Percentiles rank a stretch among this genome's conserved stretches.
phyloP scores from a whole-genome alignment of 2,113 vertebrate species.

The Desmodus rotundus region DNA sequence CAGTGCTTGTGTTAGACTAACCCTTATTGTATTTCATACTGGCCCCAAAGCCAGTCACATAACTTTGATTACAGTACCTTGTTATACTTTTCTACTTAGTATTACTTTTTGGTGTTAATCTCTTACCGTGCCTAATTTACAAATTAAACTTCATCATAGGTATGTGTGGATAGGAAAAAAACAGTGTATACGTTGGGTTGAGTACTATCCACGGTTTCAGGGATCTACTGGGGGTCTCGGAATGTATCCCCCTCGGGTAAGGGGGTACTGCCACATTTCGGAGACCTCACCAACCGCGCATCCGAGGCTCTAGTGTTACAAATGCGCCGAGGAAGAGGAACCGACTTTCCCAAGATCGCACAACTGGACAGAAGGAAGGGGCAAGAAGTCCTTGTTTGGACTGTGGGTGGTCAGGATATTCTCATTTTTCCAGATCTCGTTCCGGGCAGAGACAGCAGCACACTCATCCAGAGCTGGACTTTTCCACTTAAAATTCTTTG shows the following conservation, averaged over 20 bases:
- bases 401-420: not conserved
- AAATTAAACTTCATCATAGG: not conserved
- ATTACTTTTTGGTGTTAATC: not conserved
- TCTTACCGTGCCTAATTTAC: not conserved
- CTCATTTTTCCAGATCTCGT: not conserved
- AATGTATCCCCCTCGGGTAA: not conserved
- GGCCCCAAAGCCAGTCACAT: not conserved
- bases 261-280: not conserved
- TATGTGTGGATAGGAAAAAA: not conserved
- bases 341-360: not conserved
- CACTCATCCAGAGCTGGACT: not conserved
- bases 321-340: not conserved
- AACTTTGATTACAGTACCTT: not conserved
- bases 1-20: too few relatives aligned
- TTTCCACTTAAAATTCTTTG: not conserved
- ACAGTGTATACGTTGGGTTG: not conserved
- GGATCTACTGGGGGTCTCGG: not conserved
- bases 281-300: not conserved
- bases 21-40: not conserved
- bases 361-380: not conserved
- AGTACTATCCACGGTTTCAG: not conserved
- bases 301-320: not conserved
- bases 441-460: not conserved
- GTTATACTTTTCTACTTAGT: not conserved
- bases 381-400: not conserved